phyloP scores from a whole-genome alignment of 2,113 vertebrate genomes.

The Sebastes schlegelii region DNA sequence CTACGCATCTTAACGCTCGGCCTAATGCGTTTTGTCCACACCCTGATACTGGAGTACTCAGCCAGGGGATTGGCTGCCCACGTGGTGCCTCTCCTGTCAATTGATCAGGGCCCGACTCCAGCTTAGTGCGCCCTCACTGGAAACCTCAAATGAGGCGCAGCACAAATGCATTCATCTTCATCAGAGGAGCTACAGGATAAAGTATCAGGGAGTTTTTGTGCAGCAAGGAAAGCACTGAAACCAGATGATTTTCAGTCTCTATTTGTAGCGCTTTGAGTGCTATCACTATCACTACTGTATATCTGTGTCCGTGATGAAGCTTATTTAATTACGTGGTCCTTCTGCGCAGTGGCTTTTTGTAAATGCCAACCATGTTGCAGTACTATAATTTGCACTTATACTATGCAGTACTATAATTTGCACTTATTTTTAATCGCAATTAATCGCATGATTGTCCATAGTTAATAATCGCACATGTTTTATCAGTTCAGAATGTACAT shows the following conservation, averaged over 20 bases:
- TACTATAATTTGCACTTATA: neutral
- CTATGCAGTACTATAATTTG: neutral
- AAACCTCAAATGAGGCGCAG: slow-evolving; percentile 72
- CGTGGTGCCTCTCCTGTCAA: slow-evolving; percentile 55
- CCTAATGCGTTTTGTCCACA: slow-evolving; percentile 52
- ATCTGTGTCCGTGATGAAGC: slow-evolving; percentile 18
- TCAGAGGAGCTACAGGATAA: slow-evolving; percentile 44
- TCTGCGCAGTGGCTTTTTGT: neutral
- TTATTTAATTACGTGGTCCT: slow-evolving; percentile 27
- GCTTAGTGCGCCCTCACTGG: slow-evolving; percentile 57
- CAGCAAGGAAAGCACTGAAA: slow-evolving; percentile 32
- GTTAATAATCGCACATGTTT: too few relatives aligned
- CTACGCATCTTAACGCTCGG: slow-evolving; percentile 23
- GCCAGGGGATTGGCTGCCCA: slow-evolving; percentile 53
- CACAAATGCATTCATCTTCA: slow-evolving; percentile 71
- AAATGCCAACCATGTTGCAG: neutral
- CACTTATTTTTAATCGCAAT: neutral
- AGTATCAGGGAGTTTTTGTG: slow-evolving; percentile 50
- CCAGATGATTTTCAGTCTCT: slow-evolving; percentile 23
- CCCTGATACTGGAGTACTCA: slow-evolving; percentile 43
- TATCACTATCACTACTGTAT: slow-evolving; percentile 10
- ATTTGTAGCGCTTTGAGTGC: slow-evolving; percentile 31
- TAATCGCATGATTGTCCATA: too few relatives aligned
- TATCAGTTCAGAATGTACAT: too few relatives aligned
- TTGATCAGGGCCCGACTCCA: slow-evolving; percentile 67